These are phyloP conservation scores for Rana temporaria DNA, from an alignment of 2,113 vertebrate species.

Conservation along the genomic window DNA sequence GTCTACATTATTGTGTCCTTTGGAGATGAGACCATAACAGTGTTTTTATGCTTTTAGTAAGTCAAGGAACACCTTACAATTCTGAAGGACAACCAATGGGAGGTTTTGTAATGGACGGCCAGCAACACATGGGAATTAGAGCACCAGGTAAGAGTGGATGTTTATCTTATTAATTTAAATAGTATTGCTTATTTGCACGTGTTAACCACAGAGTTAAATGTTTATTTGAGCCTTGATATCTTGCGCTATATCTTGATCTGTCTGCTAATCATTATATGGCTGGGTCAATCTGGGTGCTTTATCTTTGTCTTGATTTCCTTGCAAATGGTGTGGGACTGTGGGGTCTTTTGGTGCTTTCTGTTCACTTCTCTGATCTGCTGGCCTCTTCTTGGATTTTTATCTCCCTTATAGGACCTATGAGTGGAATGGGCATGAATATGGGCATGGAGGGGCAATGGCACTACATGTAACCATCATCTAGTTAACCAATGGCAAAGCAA, in stretches of 20 bases:
- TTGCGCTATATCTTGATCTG: conserved; percentile 31
- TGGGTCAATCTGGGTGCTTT: conserved; percentile 64
- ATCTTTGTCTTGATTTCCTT: conserved; percentile 61
- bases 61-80: conserved; percentile 98
- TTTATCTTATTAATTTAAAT: not conserved
- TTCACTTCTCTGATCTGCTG: conserved; percentile 85
- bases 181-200: not conserved
- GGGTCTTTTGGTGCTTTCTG: conserved; percentile 83
- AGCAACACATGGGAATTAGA: conserved; percentile 99
- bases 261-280: conserved; percentile 28
- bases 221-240: conserved; percentile 8
- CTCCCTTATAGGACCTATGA: conserved; percentile 95
- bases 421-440: conserved; percentile 99
- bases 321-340: conserved; percentile 63
- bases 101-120: conserved; percentile 99
- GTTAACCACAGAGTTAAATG: conserved; percentile 18
- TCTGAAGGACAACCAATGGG: conserved; percentile 98
- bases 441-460: conserved; percentile 99
- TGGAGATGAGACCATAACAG: not conserved
- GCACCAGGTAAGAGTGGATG: conserved; percentile 88
- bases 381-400: conserved; percentile 86
- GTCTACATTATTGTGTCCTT: not conserved
- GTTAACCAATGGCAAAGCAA: conserved; percentile 94
- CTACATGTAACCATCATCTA: conserved; percentile 98
- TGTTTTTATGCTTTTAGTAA: conserved; percentile 78